Evolutionary conservation across 1,140 invertebrate genomes (phyloP).

Genomic region (Cherax quadricarinatus): DNA sequence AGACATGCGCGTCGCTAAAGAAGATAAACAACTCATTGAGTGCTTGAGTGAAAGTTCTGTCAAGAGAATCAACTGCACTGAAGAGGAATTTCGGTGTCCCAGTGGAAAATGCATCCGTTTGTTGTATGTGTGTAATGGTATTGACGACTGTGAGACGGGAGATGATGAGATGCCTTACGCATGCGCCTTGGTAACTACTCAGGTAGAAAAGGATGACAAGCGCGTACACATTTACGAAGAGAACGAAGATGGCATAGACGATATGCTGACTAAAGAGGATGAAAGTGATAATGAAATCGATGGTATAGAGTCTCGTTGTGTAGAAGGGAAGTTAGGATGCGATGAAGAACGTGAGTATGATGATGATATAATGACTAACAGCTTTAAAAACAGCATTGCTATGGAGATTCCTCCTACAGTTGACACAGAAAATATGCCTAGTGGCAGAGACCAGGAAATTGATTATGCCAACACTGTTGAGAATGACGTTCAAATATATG

Average conservation of each 20-base stretch:
- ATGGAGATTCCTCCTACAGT: background rate
- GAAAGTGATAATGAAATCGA: background rate
- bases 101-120: conserved; percentile 26
- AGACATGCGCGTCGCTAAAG: background rate
- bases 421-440: background rate
- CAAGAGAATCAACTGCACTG: conserved; percentile 3
- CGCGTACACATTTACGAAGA: background rate
- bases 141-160: conserved; percentile 34
- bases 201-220: background rate
- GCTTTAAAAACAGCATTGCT: background rate
- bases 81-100: conserved; percentile 32
- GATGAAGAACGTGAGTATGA: background rate
- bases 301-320: background rate
- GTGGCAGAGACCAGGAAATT: background rate
- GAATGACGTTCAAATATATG: background rate
- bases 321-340: background rate
- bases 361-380: background rate
- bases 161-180: conserved; percentile 44
- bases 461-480: background rate
- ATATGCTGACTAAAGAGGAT: background rate
- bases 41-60: background rate
- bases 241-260: background rate
- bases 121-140: conserved; percentile 37
- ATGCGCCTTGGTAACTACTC: background rate
- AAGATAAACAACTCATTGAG: background rate